Evolutionary conservation across 2,113 vertebrate genomes (phyloP).

Genomic region (Elgaria multicarinata): DNA sequence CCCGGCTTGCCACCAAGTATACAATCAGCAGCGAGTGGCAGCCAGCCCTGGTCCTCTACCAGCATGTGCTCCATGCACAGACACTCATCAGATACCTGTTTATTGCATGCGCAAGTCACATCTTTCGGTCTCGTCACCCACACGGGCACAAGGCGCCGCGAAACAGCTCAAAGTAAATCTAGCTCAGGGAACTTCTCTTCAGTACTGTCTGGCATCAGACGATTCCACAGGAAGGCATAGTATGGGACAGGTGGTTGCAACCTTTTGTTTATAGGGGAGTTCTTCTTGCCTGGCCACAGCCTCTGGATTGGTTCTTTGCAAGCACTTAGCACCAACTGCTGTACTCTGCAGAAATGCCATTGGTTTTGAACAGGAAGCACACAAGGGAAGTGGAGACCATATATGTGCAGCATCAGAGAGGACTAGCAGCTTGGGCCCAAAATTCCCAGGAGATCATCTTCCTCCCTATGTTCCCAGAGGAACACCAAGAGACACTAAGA

Average conservation of each 20-base stretch:
- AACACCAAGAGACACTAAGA: not conserved
- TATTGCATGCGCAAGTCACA: not conserved
- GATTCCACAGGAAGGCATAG: not conserved
- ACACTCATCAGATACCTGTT: not conserved
- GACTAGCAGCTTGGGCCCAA: not conserved
- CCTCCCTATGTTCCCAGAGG: not conserved
- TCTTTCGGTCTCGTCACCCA: not conserved
- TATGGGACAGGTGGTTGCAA: not conserved
- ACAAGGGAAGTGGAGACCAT: not conserved
- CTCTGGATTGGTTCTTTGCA: not conserved
- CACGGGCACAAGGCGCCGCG: no score
- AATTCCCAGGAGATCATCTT: not conserved
- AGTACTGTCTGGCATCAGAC: no score
- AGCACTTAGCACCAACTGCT: not conserved
- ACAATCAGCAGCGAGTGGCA: not conserved
- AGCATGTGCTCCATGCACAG: not conserved
- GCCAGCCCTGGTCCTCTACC: no score
- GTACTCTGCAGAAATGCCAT: no score
- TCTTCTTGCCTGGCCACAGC: not conserved
- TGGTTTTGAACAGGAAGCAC: not conserved
- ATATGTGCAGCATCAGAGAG: no score
- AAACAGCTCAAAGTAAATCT: no score
- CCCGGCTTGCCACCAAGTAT: not conserved
- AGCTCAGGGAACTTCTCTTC: not conserved
- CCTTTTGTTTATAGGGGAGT: constrained; percentile 48